These are phyloP conservation scores for Gallinago undulata DNA, from an alignment of 2,113 vertebrate genomes.

Conservation along the genomic window DNA sequence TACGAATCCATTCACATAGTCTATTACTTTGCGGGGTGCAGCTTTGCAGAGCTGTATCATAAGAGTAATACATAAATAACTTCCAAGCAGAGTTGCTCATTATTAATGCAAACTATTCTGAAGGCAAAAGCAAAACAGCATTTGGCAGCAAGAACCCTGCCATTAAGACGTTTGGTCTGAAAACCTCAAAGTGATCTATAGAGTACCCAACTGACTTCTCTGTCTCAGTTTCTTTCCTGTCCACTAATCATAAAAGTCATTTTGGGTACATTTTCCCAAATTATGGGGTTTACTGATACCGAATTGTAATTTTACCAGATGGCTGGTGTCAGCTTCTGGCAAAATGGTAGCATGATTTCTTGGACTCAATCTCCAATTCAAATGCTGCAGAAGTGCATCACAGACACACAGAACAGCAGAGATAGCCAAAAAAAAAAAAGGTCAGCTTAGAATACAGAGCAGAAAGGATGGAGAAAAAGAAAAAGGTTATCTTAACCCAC, in stretches of 20 bases:
- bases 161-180: background rate
- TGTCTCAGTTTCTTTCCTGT: constrained; percentile 14
- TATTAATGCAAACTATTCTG: constrained; percentile 57
- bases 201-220: constrained; percentile 5
- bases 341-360: constrained; percentile 4
- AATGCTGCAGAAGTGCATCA: background rate
- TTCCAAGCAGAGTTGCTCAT: constrained; percentile 22
- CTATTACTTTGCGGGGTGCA: background rate
- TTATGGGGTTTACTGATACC: constrained; percentile 8
- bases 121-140: constrained; percentile 44
- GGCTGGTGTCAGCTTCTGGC: constrained; percentile 20
- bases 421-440: background rate
- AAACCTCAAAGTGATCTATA: constrained; percentile 53
- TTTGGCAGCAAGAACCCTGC: constrained; percentile 18
- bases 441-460: background rate
- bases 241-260: constrained; percentile 37
- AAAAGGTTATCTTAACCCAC: background rate
- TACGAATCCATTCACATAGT: background rate
- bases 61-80: background rate
- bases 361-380: background rate
- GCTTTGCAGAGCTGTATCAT: rapidly evolving
- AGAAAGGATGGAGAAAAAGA: background rate
- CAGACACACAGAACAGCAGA: background rate
- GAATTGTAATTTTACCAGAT: constrained; percentile 28
- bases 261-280: constrained; percentile 33